Evolutionary conservation across 1,140 invertebrate species (phyloP), one percentile per base, ranked within the genome.

Genomic region (Aplysia californica): DNA sequence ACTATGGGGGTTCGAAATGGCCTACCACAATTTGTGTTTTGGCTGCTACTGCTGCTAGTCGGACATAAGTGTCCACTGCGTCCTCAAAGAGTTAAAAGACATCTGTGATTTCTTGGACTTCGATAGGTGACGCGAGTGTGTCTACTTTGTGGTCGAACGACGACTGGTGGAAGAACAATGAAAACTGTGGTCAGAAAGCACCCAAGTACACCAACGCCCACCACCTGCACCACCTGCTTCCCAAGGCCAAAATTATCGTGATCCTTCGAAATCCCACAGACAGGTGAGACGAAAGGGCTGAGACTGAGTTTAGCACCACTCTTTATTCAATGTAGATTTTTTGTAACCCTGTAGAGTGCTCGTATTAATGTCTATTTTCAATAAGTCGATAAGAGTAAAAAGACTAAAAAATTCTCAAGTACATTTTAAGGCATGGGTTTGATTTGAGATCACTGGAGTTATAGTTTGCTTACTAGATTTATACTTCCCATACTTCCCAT

Each of bases 71-170:
- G n/a, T 10, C 10, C 44, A 50, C 10, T 50, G 44, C n/a, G n/a
- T n/a, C n/a, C n/a, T n/a, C n/a, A n/a, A n/a, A n/a, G n/a, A n/a
- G n/a, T n/a, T n/a, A n/a, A n/a, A n/a, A n/a, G n/a, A n/a, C n/a
- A n/a, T n/a, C n/a, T n/a, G n/a, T n/a, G n/a, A n/a, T 61, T 18
- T 21, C 18, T 21, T 21, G 6, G 58, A 26, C 58, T 44, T 29
- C 58, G 6, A 29, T 50, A 88, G 87, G 85, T 36, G 87, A 88
- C 35, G 85, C 82, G 6, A 87, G 85, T 61, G 85, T 83, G 44
- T 86, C 85, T 26, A 82, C 85, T 20, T 79, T 87, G 33, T 88
- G 87, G 87, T 82, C 81, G 50, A 88, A 87, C 71, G 82, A 83
- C 39, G 82, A 85, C 64, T 88, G 85, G 87, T 82, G 68, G 71